Percentiles rank a stretch among this genome's conserved stretches.
phyloP scores from a whole-genome alignment of 2,797 vertebrate genomes.

The Galagoides demidoff region DNA sequence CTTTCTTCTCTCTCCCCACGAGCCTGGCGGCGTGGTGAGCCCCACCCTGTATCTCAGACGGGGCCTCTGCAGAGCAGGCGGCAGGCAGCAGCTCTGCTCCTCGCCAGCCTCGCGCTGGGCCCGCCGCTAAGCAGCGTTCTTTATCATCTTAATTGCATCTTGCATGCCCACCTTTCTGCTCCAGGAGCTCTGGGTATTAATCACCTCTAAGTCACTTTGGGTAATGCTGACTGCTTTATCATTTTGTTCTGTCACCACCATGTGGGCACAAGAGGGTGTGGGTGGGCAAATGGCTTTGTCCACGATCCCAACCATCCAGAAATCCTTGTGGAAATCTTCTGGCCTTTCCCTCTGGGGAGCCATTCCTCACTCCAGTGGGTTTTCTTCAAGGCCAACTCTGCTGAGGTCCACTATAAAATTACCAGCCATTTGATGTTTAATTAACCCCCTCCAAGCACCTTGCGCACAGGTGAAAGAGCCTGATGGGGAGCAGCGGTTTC shows the following conservation, averaged over 20 bases:
- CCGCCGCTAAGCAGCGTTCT: conserved; percentile 27
- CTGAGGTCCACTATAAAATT: conserved; percentile 59
- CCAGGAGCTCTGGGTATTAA: conserved; percentile 71
- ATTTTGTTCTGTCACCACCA: conserved; percentile 50
- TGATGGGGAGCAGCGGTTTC: not conserved
- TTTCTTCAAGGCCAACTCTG: conserved; percentile 46
- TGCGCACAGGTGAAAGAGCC: not conserved
- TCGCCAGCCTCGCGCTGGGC: not conserved
- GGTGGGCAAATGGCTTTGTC: conserved; percentile 37
- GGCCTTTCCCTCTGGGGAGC: conserved; percentile 47
- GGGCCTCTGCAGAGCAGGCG: conserved; percentile 29
- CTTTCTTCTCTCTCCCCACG: not conserved
- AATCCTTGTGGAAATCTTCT: conserved; percentile 11
- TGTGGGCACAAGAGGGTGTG: not conserved
- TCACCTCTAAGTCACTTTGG: conserved; percentile 73
- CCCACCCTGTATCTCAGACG: not conserved
- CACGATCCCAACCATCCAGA: not conserved
- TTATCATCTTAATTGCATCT: conserved; percentile 79
- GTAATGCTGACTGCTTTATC: conserved; percentile 58
- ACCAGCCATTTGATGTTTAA: not conserved
- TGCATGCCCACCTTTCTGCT: conserved; percentile 55
- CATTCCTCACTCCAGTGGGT: conserved; percentile 26
- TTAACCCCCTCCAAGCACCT: conserved; percentile 49
- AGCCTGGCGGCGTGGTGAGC: conserved; percentile 38
- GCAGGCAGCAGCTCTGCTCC: not conserved